phyloP scores from a whole-genome alignment of 2,797 vertebrate genomes.

The Thalassophryne amazonica region DNA sequence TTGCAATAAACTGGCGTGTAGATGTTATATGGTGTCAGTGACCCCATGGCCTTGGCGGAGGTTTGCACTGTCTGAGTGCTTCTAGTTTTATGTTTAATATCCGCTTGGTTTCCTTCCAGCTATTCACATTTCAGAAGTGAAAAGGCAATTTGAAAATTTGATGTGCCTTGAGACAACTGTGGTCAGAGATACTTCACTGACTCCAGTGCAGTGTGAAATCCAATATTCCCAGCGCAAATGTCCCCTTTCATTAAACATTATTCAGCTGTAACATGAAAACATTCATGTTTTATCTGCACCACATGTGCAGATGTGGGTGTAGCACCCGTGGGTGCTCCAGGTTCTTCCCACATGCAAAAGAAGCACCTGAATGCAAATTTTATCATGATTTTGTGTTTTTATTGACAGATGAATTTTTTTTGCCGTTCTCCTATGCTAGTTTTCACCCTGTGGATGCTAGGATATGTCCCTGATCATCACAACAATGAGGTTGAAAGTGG shows the following conservation, averaged over 20 bases:
- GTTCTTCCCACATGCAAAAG: no score
- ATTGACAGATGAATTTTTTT: no score
- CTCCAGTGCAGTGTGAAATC: constrained; percentile 13
- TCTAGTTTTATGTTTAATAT: constrained; percentile 70
- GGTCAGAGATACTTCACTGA: constrained; percentile 32
- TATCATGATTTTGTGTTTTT: no score
- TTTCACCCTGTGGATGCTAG: no score
- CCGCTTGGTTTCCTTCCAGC: constrained; percentile 47
- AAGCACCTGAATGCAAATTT: no score
- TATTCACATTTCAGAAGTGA: constrained; percentile 33
- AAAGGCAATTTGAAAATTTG: constrained; percentile 39
- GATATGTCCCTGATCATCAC: no score
- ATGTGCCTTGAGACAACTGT: constrained; percentile 41
- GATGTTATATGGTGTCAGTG: no score
- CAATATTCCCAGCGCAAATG: constrained; percentile 5
- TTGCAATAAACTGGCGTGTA: no score
- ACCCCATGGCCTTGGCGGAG: no score
- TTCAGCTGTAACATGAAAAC: constrained; percentile 5
- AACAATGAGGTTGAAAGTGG: no score
- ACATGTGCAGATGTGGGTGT: neutral
- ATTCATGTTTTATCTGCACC: neutral
- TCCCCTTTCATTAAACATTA: constrained; percentile 11
- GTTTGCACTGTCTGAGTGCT: no score
- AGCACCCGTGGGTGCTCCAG: neutral
- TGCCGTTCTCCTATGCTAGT: no score